Evolutionary conservation across 1,140 invertebrate species (phyloP).

Genomic region (Macrocentrus cingulum): DNA sequence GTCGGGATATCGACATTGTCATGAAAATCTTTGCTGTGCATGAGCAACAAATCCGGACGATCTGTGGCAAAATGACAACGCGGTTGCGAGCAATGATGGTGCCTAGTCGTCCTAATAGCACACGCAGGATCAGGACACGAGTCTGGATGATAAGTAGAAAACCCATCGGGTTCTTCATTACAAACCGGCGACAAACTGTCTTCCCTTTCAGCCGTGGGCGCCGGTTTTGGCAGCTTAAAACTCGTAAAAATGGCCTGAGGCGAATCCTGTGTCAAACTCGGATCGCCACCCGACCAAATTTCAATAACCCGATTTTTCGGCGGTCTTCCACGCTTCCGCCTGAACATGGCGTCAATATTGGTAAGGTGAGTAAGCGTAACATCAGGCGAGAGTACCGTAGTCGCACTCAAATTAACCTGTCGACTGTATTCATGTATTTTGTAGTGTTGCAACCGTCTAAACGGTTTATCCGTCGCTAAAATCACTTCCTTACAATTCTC

Average conservation of each 20-base stretch:
- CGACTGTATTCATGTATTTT: conserved; percentile 76
- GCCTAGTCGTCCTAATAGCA: conserved; percentile 63
- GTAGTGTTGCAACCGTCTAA: conserved; percentile 85
- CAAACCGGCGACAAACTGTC: conserved; percentile 51
- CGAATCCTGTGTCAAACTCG: conserved; percentile 64
- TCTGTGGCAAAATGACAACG: conserved; percentile 72
- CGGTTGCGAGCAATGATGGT: conserved; percentile 75
- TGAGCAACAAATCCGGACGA: conserved; percentile 66
- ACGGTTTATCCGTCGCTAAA: conserved; percentile 79
- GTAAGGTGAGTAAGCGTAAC: conserved; percentile 69
- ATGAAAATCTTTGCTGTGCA: conserved; percentile 82
- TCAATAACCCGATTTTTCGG: conserved; percentile 91
- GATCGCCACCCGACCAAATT: conserved; percentile 75
- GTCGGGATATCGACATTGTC: conserved; percentile 80
- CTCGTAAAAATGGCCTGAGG: conserved; percentile 92
- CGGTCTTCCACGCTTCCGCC: conserved; percentile 84
- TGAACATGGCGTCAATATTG: conserved; percentile 84
- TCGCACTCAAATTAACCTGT: conserved; percentile 49
- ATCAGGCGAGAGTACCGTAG: conserved; percentile 62
- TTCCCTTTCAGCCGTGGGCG: conserved; percentile 55
- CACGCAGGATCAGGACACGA: conserved; percentile 66
- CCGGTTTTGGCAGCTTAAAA: conserved; percentile 84
- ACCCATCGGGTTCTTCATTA: conserved; percentile 56
- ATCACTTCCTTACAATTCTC: conserved; percentile 86
- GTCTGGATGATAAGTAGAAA: conserved; percentile 63